phyloP scores from a whole-genome alignment of 2,113 vertebrate genomes.

The Nymphicus hollandicus region DNA sequence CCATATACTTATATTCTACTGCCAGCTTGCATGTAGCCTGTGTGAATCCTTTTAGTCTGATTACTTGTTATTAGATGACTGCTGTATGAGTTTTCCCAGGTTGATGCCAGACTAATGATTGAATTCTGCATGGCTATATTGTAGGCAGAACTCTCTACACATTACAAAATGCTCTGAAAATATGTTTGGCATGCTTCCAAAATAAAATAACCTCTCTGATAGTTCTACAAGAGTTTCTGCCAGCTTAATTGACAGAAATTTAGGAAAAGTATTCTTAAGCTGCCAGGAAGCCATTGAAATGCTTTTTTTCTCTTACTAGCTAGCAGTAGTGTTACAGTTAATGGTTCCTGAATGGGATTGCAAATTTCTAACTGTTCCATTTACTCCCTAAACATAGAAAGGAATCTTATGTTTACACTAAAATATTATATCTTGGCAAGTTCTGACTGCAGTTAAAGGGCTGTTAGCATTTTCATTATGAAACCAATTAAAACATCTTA shows the following conservation, averaged over 20 bases:
- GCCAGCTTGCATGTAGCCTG: neutral
- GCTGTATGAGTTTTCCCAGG: neutral
- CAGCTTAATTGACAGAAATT: neutral
- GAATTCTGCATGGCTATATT: neutral
- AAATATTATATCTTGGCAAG: constrained; percentile 30
- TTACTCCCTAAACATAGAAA: constrained; percentile 35
- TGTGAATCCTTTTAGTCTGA: neutral
- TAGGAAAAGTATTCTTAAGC: neutral
- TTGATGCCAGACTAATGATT: neutral
- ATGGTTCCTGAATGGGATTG: constrained; percentile 1
- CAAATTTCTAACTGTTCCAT: constrained; percentile 27
- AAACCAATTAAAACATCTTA: constrained; percentile 47
- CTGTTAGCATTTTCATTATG: constrained; percentile 39
- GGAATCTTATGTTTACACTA: constrained; percentile 38
- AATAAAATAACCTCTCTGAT: neutral
- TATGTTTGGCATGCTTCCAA: neutral
- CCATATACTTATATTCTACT: neutral
- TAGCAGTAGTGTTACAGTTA: constrained; percentile 17
- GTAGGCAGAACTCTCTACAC: neutral
- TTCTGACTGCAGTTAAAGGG: constrained; percentile 23
- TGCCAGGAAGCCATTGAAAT: neutral
- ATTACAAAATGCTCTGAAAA: neutral
- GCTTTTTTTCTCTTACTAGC: neutral
- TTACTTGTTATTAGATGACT: neutral
- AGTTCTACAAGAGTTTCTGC: neutral